phyloP scores from a whole-genome alignment of 2,797 vertebrate genomes.

The Halcyon smyrnensis region DNA sequence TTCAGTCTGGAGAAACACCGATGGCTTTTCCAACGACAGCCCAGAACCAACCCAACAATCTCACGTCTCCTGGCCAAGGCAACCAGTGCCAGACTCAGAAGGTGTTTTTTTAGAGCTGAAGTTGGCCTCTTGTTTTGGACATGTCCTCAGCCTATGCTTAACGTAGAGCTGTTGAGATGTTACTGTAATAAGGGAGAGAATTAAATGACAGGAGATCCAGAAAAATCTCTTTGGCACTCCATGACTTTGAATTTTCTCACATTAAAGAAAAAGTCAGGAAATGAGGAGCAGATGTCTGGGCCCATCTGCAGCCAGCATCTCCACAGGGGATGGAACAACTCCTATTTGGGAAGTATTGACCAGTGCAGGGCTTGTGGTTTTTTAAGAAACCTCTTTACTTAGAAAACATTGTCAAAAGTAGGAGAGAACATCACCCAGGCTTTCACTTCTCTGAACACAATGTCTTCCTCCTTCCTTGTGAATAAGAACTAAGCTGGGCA shows the following conservation, averaged over 20 bases:
- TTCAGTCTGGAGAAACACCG: neutral
- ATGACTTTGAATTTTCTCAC: neutral
- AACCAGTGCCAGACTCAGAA: neutral
- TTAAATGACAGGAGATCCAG: neutral
- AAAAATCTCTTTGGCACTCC: neutral
- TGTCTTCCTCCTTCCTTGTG: neutral
- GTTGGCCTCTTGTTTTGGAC: neutral
- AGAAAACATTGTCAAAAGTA: neutral
- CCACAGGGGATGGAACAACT: neutral
- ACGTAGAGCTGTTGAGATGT: neutral
- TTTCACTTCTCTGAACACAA: slow-evolving; percentile 30
- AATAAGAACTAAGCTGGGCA: neutral
- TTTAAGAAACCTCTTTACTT: neutral
- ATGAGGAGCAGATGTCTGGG: slow-evolving; percentile 12
- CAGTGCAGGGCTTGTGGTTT: neutral
- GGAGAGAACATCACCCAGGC: neutral
- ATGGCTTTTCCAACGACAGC: neutral
- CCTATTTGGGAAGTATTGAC: neutral
- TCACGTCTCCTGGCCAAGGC: neutral
- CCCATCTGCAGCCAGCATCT: neutral
- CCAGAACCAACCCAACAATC: accelerated
- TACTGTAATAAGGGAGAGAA: neutral
- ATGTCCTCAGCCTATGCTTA: neutral
- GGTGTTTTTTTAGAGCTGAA: neutral
- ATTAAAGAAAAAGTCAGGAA: neutral